Evolutionary conservation across 2,113 vertebrate genomes (phyloP).

Genomic region (Eulemur macaco): DNA sequence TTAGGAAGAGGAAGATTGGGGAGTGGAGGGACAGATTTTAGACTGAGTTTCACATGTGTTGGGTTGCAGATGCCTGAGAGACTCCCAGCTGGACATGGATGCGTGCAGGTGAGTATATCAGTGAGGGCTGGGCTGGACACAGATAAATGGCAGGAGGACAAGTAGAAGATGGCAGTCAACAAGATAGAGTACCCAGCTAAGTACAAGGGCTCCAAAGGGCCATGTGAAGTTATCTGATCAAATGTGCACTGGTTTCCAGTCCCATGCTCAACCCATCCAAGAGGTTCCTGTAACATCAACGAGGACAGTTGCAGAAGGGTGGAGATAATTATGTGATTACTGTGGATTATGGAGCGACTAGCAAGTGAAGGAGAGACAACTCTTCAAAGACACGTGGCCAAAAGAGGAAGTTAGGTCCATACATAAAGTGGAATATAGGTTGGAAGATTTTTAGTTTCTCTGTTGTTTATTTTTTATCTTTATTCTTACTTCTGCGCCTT

Average conservation of each 20-base stretch:
- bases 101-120: background rate
- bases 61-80: background rate
- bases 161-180: background rate
- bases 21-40: background rate
- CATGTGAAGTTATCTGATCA: background rate
- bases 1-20: background rate
- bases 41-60: background rate
- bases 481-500: background rate
- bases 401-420: background rate
- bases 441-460: background rate
- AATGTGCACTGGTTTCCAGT: background rate
- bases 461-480: background rate
- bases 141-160: background rate
- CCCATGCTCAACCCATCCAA: background rate
- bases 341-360: background rate
- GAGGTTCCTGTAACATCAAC: background rate
- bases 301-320: background rate
- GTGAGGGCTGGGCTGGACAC: background rate
- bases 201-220: background rate
- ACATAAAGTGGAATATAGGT: background rate
- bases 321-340: background rate
- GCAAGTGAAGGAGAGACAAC: background rate
- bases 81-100: background rate
- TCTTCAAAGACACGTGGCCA: background rate
- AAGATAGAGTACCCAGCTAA: background rate